Conservation (phyloP, 1,140 invertebrate genomes). For the Drosophila grimshawi region DNA sequence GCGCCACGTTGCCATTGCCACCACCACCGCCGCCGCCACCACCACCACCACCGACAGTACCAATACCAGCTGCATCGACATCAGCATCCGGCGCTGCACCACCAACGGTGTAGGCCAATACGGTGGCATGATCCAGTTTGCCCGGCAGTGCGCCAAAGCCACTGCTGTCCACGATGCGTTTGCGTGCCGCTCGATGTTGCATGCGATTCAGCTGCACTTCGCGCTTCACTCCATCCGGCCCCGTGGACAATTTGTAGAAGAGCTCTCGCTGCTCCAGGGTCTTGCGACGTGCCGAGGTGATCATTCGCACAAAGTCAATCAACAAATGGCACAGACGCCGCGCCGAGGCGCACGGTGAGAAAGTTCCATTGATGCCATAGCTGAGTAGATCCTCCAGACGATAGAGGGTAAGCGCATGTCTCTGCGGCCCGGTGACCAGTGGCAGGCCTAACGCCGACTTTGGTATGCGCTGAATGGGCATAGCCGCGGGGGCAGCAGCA, state of each 20-base stretch:
- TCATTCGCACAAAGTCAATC: slow-evolving; percentile 91
- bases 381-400: slow-evolving; percentile 92
- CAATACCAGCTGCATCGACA: slow-evolving; percentile 3
- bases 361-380: slow-evolving; percentile 89
- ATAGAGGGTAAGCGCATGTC: slow-evolving; percentile 91
- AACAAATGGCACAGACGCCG: slow-evolving; percentile 90
- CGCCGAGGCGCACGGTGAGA: slow-evolving; percentile 86
- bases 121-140: slow-evolving; percentile 96
- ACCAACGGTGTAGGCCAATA: slow-evolving; percentile 92
- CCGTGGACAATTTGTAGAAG: slow-evolving; percentile 88
- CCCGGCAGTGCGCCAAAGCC: slow-evolving; percentile 90
- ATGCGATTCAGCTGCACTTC: slow-evolving; percentile 89
- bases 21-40: slow-evolving; percentile 17
- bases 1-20: slow-evolving; percentile 48
- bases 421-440: slow-evolving; percentile 91
- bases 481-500: slow-evolving; percentile 42
- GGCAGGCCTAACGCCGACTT: slow-evolving; percentile 87
- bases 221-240: slow-evolving; percentile 88
- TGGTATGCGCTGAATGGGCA: slow-evolving; percentile 71
- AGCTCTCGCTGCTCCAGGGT: slow-evolving; percentile 93
- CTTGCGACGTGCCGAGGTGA: slow-evolving; percentile 91
- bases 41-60: background rate
- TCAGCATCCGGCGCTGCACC: slow-evolving; percentile 18
- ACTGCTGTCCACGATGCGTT: slow-evolving; percentile 77
- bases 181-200: slow-evolving; percentile 86